phyloP scores from a whole-genome alignment of 1,140 invertebrate species.

The Zophobas atratus region DNA sequence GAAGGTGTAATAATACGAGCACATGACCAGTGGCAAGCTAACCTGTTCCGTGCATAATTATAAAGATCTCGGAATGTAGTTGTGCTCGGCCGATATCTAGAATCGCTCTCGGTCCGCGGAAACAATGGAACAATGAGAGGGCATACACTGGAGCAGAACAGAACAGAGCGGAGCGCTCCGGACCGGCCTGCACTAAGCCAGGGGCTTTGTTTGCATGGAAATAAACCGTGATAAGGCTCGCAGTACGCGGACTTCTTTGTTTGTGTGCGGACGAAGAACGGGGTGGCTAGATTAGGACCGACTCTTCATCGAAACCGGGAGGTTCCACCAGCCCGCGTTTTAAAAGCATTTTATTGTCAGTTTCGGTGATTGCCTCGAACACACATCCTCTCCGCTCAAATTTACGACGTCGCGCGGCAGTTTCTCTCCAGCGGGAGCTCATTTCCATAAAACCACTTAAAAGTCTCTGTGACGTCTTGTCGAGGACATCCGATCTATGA shows the following conservation, averaged over 20 bases:
- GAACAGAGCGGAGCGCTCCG: neutral
- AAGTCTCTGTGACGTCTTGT: neutral
- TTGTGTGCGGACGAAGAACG: neutral
- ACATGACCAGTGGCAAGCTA: slow-evolving; percentile 54
- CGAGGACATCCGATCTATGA: slow-evolving; percentile 19
- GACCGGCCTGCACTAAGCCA: slow-evolving; percentile 27
- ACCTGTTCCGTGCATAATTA: slow-evolving; percentile 57
- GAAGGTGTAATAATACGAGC: slow-evolving; percentile 54
- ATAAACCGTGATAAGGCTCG: slow-evolving; percentile 13
- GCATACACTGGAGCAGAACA: slow-evolving; percentile 42
- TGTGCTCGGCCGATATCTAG: slow-evolving; percentile 34
- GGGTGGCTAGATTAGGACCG: neutral
- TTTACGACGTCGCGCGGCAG: neutral
- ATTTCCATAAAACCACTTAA: slow-evolving; percentile 1
- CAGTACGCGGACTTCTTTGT: slow-evolving; percentile 11
- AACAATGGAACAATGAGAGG: slow-evolving; percentile 52
- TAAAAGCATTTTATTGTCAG: too few species aligned
- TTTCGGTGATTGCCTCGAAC: too few species aligned
- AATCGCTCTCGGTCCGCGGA: slow-evolving; percentile 43
- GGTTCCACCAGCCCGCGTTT: too few species aligned
- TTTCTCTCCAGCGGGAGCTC: neutral
- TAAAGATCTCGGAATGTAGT: slow-evolving; percentile 52
- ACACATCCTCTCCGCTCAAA: neutral
- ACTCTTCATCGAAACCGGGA: too few species aligned
- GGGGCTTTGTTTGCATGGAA: slow-evolving; percentile 35